Evolutionary conservation across 2,113 vertebrate species (phyloP).

Genomic region (Microcebus ravelobensis): DNA sequence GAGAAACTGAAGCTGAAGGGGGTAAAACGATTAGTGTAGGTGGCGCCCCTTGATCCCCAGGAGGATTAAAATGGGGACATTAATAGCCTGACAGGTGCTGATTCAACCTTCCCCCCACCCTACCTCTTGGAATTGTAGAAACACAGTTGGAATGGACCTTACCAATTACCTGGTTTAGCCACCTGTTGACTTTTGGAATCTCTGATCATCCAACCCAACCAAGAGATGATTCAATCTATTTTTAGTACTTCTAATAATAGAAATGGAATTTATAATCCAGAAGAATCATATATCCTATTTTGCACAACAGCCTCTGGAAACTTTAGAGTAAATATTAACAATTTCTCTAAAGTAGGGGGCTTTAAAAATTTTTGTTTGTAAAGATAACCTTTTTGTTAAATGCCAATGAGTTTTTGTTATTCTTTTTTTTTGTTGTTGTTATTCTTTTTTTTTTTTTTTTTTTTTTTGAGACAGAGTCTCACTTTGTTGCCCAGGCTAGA

Average conservation of each 20-base stretch:
- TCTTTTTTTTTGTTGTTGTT: too few relatives aligned
- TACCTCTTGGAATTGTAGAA: neutral
- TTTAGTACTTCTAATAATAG: neutral
- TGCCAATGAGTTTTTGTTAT: conserved; percentile 36
- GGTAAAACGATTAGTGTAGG: neutral
- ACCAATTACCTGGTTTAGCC: neutral
- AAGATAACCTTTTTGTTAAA: conserved; percentile 32
- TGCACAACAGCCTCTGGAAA: neutral
- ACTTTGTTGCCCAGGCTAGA: too few relatives aligned
- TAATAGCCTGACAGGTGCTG: neutral
- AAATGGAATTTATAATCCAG: neutral
- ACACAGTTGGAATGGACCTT: neutral
- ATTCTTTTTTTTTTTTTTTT: too few relatives aligned
- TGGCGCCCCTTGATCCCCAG: neutral
- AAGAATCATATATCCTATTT: neutral
- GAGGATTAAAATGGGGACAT: neutral
- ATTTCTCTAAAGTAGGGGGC: neutral
- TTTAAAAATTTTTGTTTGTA: neutral
- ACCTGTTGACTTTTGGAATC: neutral
- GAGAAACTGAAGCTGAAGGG: neutral
- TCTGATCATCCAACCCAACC: neutral
- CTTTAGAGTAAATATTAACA: neutral
- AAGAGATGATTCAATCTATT: neutral
- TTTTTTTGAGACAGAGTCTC: too few relatives aligned
- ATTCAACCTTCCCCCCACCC: neutral